Base-by-base conservation (phyloP, 1,140 invertebrate genomes). In the Trichoplusia ni region DNA sequence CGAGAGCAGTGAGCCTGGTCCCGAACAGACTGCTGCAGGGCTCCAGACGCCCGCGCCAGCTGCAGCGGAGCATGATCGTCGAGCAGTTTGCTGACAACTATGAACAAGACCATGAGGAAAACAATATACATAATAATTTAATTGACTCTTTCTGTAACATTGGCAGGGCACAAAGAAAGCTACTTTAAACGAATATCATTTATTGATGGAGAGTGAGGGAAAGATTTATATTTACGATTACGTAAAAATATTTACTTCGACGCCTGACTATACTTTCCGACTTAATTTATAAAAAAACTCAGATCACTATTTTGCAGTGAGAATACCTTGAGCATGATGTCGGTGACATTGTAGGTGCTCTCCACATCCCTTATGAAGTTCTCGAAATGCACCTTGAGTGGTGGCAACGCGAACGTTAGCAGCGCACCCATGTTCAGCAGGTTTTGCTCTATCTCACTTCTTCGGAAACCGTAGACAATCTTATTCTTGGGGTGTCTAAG, bases 81-180 rank as follows among this genome's bases (percentile, higher is more conserved):
- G 65, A 67, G 29, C 81, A 86, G 2, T 59, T 54, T 0, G 81
- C 81, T 4, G 78, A 66, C 14, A 86, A 51, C 83, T 86, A 66
- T 0, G 35, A 19, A 23, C 0, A 8, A 37, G 9, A 38, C 13
- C 6, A 42, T 0, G 7, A 27, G 1, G n/a, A n/a, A n/a, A n/a
- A n/a, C n/a, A n/a, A n/a, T n/a, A n/a, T n/a, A n/a, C n/a, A n/a
- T n/a, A n/a, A n/a, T n/a, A n/a, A n/a, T n/a, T n/a, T n/a, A n/a
- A n/a, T n/a, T n/a, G n/a, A n/a, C n/a, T n/a, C n/a, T n/a, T n/a
- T n/a, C n/a, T n/a, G n/a, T n/a, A n/a, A n/a, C n/a, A n/a, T n/a
- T n/a, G n/a, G n/a, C n/a, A n/a, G n/a, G n/a, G n/a, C n/a, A n/a
- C n/a, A n/a, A n/a, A n/a, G n/a, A n/a, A n/a, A n/a, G n/a, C n/a